phyloP scores from a whole-genome alignment of 2,797 vertebrate genomes.

The Urosaurus nigricauda region DNA sequence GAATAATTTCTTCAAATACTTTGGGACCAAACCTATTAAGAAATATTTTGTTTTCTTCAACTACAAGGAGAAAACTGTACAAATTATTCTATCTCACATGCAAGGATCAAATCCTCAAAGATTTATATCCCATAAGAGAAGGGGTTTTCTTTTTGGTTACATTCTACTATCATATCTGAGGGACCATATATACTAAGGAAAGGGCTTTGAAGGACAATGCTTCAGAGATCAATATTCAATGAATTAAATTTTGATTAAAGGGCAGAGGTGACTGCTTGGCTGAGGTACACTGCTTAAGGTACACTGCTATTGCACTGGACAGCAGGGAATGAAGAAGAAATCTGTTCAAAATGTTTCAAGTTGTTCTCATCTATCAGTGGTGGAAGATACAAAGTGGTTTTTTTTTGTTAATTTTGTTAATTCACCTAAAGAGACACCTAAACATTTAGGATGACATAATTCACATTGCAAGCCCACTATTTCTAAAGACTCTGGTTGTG shows the following conservation, averaged over 20 bases:
- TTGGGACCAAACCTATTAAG: no score
- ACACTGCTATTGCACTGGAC: not conserved
- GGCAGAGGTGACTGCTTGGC: not conserved
- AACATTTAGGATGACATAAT: not conserved
- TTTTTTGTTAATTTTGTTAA: conserved; percentile 7
- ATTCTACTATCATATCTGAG: not conserved
- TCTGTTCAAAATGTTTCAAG: not conserved
- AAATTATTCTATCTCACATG: no score
- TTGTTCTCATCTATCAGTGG: not conserved
- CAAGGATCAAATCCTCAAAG: no score
- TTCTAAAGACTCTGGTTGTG: conserved; percentile 3
- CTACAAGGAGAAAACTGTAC: no score
- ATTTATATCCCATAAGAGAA: not conserved
- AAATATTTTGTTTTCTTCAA: no score
- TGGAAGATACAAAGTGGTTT: not conserved
- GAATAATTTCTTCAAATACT: no score
- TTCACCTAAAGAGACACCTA: not conserved
- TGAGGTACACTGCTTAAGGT: not conserved
- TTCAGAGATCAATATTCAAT: conserved; percentile 33
- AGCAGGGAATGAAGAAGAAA: not conserved
- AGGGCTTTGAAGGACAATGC: conserved; percentile 2
- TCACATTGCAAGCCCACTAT: not conserved
- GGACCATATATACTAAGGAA: not conserved
- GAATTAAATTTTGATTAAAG: conserved; percentile 13
- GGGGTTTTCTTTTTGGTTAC: not conserved